phyloP scores from a whole-genome alignment of 1,140 invertebrate genomes.

The Euborellia annulipes region DNA sequence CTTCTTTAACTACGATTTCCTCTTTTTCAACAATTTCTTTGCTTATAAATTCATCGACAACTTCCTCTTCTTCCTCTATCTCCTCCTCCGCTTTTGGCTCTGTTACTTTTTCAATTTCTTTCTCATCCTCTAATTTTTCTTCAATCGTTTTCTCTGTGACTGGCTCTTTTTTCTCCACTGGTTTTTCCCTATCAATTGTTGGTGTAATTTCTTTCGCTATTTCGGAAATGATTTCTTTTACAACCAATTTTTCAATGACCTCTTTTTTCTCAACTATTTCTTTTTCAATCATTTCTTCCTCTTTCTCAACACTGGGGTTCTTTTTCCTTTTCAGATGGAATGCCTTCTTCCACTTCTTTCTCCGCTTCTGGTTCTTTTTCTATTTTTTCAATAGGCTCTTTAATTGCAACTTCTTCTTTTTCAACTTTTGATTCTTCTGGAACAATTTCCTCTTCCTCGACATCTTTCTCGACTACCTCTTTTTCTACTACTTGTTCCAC shows the following conservation, averaged over 20 bases:
- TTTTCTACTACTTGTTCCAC: conserved; percentile 8
- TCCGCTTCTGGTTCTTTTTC: conserved; percentile 13
- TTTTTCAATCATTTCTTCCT: background rate
- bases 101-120: conserved; percentile 10
- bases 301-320: background rate
- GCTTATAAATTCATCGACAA: conserved; percentile 19
- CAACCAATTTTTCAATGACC: no score
- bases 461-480: background rate
- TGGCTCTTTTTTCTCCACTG: background rate
- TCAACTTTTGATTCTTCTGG: conserved; percentile 8
- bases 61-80: conserved; percentile 22
- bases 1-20: conserved; percentile 15
- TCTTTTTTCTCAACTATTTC: background rate
- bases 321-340: conserved; percentile 5
- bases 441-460: background rate
- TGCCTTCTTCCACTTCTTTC: conserved; percentile 7
- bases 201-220: no score
- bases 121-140: background rate
- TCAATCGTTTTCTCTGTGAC: background rate
- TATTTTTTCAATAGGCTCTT: conserved; percentile 17
- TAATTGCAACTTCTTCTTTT: conserved; percentile 15
- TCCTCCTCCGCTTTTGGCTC: conserved; percentile 4
- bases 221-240: no score
- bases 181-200: no score
- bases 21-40: conserved; percentile 14